Percentiles rank a stretch among this genome's conserved stretches.
These are phyloP conservation scores for Heliconius hortense DNA, from an alignment of 2,888 invertebrate genomes.

Conservation along the genomic window DNA sequence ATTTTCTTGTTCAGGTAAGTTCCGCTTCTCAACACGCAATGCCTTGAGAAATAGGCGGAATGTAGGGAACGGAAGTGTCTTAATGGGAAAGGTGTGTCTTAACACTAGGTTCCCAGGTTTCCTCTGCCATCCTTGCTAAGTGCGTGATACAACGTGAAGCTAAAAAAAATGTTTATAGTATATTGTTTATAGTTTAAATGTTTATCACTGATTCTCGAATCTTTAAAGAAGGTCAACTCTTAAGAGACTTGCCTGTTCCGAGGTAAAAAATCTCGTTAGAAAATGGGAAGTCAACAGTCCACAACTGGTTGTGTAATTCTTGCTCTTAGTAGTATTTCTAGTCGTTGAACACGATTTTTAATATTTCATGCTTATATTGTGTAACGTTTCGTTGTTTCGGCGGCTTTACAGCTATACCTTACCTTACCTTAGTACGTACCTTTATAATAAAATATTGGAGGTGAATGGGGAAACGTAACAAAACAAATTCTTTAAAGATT, in stretches of 20 bases:
- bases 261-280: conserved; percentile 76
- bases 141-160: too few species aligned
- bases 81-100: too few species aligned
- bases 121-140: too few species aligned
- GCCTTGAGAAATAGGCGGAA: too few species aligned
- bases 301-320: conserved; percentile 65
- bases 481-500: not conserved
- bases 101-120: too few species aligned
- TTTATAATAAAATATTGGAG: not conserved
- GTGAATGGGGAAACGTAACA: not conserved
- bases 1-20: too few species aligned
- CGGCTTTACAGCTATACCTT: not conserved
- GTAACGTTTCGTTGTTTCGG: conserved; percentile 3
- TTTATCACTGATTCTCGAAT: conserved; percentile 59
- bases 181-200: conserved; percentile 49
- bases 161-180: conserved; percentile 38
- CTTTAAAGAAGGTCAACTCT: conserved; percentile 60
- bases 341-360: conserved; percentile 22
- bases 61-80: too few species aligned
- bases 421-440: too few species aligned
- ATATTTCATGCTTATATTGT: conserved; percentile 24
- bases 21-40: too few species aligned
- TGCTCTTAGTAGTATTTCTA: conserved; percentile 57
- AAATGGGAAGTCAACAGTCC: conserved; percentile 74
- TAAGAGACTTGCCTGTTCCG: conserved; percentile 54